A percentile compares a stretch with the other conserved stretches of the same genome.
These are phyloP conservation scores for Cyprinella venusta DNA, from an alignment of 2,797 vertebrate species.

Conservation along the genomic window DNA sequence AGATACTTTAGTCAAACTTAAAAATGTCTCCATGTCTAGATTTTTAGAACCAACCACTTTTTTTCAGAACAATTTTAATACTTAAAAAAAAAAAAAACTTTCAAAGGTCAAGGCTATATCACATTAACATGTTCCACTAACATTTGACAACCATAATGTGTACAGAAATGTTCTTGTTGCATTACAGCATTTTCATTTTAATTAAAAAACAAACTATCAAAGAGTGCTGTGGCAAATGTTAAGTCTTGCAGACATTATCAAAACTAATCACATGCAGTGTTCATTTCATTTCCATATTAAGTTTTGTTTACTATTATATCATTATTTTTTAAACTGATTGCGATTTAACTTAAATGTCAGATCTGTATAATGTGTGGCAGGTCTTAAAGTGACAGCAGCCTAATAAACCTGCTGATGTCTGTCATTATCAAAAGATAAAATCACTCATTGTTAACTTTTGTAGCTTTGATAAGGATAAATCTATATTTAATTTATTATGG, in stretches of 20 bases:
- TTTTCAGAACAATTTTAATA: background rate
- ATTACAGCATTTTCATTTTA: background rate
- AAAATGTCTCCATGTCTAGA: background rate
- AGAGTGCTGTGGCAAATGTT: no score
- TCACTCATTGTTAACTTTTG: no score
- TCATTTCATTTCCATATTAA: background rate
- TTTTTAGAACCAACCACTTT: background rate
- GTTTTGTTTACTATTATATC: background rate
- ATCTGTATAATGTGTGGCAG: no score
- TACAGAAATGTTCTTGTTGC: background rate
- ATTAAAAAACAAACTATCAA: no score
- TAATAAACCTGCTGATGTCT: no score
- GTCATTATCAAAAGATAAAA: no score
- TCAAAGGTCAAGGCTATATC: background rate
- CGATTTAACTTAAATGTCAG: background rate
- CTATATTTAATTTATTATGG: no score
- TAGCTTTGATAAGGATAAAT: no score
- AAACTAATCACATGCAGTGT: background rate
- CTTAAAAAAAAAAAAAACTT: background rate
- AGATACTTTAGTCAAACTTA: background rate
- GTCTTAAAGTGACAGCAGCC: no score
- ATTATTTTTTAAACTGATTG: background rate
- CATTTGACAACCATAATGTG: background rate
- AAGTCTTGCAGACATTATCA: background rate
- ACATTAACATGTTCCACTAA: background rate